Evolutionary conservation across 1,140 invertebrate species (phyloP), one percentile per base, ranked within the genome.

Genomic region (Dendrolimus kikuchii): DNA sequence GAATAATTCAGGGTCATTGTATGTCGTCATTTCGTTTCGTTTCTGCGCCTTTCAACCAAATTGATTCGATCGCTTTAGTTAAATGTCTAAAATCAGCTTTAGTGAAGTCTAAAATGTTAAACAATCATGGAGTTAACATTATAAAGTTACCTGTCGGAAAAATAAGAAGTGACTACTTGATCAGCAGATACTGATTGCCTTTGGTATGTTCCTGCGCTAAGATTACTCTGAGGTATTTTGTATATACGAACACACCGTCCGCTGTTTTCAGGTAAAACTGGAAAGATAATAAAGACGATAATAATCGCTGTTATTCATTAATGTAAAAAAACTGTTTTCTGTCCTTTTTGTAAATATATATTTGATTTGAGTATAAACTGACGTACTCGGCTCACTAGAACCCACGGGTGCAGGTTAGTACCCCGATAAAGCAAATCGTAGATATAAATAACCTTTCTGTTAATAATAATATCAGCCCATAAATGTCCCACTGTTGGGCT

Each of bases 181-280:
- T 86, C 82, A 0, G 81, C 81, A n/a, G 83, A 86, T 0, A 84
- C 79, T 2, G 81, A 84, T 59, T 86, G 83, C 1, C 83, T 68
- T 57, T 84, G 81, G 67, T 84, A 84, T 6, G 79, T 66, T 42
- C 78, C 80, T 0, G 81, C 83, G 60, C 83, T 83, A 0, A 86
- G 67, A 57, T 84, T 84, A 56, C 79, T 81, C 49, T 82, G 77
- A 40, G 82, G 81, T 6, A 86, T 79, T 59, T 78, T 84, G 68
- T 82, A 86, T 49, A 86, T 81, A 0, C 82, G 73, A 37, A 86
- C 81, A 51, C 82, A 84, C 1, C 82, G 71, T 0, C 77, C 74
- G 40, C 79, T 82, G 64, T 84, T 84, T 57, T 84, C 81, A 49
- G 81, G 79, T 4, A 81, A 50, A 9, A 80, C 78, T 80, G 65